Conservation (phyloP, 2,797 vertebrate species). For the Pseudopleuronectes americanus region DNA sequence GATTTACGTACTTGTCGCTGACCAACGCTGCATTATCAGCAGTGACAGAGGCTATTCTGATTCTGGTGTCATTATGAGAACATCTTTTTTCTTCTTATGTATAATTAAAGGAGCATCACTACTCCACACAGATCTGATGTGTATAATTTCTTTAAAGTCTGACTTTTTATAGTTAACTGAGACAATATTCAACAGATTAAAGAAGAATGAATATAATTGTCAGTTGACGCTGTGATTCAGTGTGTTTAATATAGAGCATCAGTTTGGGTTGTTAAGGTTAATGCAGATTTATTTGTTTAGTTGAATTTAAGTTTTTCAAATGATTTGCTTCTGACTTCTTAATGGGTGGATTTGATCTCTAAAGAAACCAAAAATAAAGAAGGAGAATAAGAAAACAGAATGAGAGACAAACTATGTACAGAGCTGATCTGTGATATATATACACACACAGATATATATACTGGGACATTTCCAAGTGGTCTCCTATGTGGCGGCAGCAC, state of each 20-base stretch:
- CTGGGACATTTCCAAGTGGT: conserved; percentile 56
- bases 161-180: background rate
- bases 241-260: background rate
- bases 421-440: too few relatives aligned
- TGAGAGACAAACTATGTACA: background rate
- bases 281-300: background rate
- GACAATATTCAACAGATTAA: background rate
- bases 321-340: background rate
- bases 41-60: too few relatives aligned
- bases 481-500: conserved; percentile 57
- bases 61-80: too few relatives aligned
- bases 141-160: background rate
- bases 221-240: background rate
- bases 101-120: background rate
- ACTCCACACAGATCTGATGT: background rate
- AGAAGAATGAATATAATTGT: background rate
- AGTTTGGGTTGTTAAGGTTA: background rate
- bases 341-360: background rate
- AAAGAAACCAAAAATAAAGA: background rate
- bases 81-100: background rate
- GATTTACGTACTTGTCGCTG: too few relatives aligned
- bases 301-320: background rate
- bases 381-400: background rate
- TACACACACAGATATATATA: conserved; percentile 30
- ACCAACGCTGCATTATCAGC: too few relatives aligned